Conservation (phyloP, 2,113 vertebrate species). For the Notothenia coriiceps region DNA sequence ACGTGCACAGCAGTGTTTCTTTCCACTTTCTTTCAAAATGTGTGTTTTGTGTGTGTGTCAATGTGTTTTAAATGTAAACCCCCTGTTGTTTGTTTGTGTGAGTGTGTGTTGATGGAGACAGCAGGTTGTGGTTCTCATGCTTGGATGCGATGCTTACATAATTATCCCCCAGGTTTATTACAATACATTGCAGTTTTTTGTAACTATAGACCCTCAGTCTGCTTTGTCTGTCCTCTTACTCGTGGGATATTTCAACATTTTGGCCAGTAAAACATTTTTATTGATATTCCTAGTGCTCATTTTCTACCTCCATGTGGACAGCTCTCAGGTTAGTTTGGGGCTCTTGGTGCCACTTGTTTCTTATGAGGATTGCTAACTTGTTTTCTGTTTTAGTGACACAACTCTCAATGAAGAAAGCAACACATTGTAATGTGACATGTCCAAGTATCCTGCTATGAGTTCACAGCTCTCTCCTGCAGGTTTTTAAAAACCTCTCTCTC, state of each 20-base stretch:
- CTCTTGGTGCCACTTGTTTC: background rate
- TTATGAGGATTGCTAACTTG: constrained; percentile 12
- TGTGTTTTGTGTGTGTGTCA: constrained; percentile 37
- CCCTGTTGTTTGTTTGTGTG: constrained; percentile 24
- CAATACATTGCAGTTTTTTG: constrained; percentile 11
- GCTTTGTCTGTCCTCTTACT: constrained; percentile 12
- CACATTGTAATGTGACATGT: constrained; percentile 29
- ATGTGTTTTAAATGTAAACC: constrained; percentile 22
- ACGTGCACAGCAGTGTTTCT: constrained; percentile 3
- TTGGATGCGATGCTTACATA: background rate
- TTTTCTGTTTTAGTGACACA: constrained; percentile 19
- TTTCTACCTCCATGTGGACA: background rate
- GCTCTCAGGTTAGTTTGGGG: background rate
- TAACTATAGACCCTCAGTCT: background rate
- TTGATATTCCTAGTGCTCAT: background rate
- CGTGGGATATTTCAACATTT: constrained; percentile 40
- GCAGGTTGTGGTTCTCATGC: constrained; percentile 52
- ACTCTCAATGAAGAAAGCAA: constrained; percentile 15
- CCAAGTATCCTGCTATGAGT: constrained; percentile 32
- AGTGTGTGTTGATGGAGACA: constrained; percentile 41
- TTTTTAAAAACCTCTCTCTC: constrained; percentile 46
- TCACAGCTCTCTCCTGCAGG: constrained; percentile 62
- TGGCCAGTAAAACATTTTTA: background rate
- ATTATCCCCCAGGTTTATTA: constrained; percentile 27
- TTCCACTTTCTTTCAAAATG: constrained; percentile 27